A percentile compares a stretch with the other conserved stretches of the same genome.
Conservation (phyloP, 2,113 vertebrate species). For the Ornithorhynchus anatinus region DNA sequence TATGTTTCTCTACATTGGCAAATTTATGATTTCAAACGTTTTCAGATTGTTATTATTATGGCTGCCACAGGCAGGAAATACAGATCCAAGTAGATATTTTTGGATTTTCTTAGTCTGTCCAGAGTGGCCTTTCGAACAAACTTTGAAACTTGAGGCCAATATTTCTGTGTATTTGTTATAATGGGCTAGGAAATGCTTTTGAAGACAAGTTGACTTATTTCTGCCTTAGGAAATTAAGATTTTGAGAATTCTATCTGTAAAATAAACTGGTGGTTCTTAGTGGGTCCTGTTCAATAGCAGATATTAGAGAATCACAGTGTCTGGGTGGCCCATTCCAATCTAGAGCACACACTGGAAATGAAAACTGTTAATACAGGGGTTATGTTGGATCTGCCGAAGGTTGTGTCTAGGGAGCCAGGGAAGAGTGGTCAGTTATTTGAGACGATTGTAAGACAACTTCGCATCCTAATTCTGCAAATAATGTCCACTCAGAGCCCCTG, state of each 20-base stretch:
- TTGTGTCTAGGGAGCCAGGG: too few species aligned
- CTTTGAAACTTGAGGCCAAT: slow-evolving; percentile 35
- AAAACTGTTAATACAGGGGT: too few species aligned
- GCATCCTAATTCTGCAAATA: too few species aligned
- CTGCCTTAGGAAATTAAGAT: slow-evolving; percentile 36
- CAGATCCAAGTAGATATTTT: slow-evolving; percentile 50
- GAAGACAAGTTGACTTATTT: slow-evolving; percentile 40
- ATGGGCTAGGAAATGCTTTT: slow-evolving; percentile 26
- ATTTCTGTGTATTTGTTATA: slow-evolving; percentile 17
- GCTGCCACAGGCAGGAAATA: slow-evolving; percentile 44
- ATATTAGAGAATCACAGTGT: too few species aligned
- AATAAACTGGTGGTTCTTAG: slow-evolving; percentile 50
- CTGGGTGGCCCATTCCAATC: too few species aligned
- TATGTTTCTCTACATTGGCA: slow-evolving; percentile 68
- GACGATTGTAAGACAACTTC: too few species aligned
- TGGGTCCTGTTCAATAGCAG: too few species aligned
- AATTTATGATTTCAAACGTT: slow-evolving; percentile 49
- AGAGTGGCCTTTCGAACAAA: slow-evolving; percentile 40
- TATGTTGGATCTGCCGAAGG: too few species aligned
- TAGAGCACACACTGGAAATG: too few species aligned
- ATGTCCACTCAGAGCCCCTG: too few species aligned
- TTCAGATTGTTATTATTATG: slow-evolving; percentile 44
- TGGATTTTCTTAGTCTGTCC: slow-evolving; percentile 40
- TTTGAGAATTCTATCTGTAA: slow-evolving; percentile 37
- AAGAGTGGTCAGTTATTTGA: too few species aligned